Conservation (phyloP, 2,888 invertebrate genomes). For the Cremastobaeus sp. region DNA sequence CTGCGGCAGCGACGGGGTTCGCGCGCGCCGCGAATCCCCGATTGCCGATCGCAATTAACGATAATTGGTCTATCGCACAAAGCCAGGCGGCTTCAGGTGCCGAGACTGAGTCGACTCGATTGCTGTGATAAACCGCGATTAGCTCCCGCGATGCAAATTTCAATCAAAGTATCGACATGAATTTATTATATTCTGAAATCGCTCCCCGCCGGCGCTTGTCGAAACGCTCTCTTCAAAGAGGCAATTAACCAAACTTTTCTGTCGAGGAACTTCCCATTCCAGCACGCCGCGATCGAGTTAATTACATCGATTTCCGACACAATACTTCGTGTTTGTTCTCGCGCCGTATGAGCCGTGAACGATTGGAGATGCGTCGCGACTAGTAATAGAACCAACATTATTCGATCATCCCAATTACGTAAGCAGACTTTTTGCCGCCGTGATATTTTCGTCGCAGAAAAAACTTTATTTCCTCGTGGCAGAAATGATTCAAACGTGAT, state of each 20-base stretch:
- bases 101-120: constrained; percentile 57
- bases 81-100: constrained; percentile 51
- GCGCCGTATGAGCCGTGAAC: no score
- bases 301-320: no score
- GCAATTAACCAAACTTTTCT: no score
- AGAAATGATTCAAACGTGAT: constrained; percentile 53
- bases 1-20: constrained; percentile 35
- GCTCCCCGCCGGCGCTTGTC: no score
- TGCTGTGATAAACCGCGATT: constrained; percentile 66
- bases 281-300: no score
- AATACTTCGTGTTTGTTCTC: no score
- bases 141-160: constrained; percentile 60
- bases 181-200: no score
- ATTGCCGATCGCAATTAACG: constrained; percentile 69
- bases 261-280: no score
- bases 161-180: constrained; percentile 48
- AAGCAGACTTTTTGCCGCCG: constrained; percentile 29
- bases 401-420: constrained; percentile 4
- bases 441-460: constrained; percentile 21
- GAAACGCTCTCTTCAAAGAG: no score
- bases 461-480: constrained; percentile 48
- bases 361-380: no score
- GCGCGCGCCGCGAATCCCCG: constrained; percentile 47
- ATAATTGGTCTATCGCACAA: constrained; percentile 67
- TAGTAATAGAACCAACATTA: constrained; percentile 3